These are phyloP conservation scores for Alectoris magna DNA, from an alignment of 2,797 vertebrate species.

Conservation along the genomic window DNA sequence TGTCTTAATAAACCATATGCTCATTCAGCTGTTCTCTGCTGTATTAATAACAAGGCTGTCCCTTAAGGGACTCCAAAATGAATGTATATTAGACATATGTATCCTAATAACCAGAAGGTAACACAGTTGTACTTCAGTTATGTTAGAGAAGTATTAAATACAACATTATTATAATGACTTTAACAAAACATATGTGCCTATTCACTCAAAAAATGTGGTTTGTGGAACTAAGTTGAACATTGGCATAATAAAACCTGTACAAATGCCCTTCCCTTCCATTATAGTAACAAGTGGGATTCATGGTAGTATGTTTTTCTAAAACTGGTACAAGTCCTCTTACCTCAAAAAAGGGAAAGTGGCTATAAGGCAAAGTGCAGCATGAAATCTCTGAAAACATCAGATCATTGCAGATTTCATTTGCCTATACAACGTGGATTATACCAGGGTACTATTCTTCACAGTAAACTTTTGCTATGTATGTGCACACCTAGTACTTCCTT, in stretches of 20 bases:
- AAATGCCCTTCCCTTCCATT: background rate
- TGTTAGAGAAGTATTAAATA: conserved; percentile 67
- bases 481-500: background rate
- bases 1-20: conserved; percentile 80
- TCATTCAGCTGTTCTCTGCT: conserved; percentile 75
- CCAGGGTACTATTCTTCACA: background rate
- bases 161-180: conserved; percentile 62
- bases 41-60: conserved; percentile 70
- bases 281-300: background rate
- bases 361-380: background rate
- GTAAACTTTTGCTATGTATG: background rate
- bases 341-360: background rate
- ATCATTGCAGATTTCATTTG: conserved; percentile 17
- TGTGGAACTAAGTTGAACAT: background rate
- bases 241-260: background rate
- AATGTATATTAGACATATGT: conserved; percentile 66
- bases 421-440: background rate
- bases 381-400: background rate
- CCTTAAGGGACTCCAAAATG: conserved; percentile 69
- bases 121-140: conserved; percentile 60
- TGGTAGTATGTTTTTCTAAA: background rate
- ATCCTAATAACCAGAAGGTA: conserved; percentile 60
- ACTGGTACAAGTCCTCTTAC: background rate
- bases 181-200: conserved; percentile 38
- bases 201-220: conserved; percentile 4